phyloP scores from a whole-genome alignment of 2,888 invertebrate genomes.

The Phanerotoma sp. region DNA sequence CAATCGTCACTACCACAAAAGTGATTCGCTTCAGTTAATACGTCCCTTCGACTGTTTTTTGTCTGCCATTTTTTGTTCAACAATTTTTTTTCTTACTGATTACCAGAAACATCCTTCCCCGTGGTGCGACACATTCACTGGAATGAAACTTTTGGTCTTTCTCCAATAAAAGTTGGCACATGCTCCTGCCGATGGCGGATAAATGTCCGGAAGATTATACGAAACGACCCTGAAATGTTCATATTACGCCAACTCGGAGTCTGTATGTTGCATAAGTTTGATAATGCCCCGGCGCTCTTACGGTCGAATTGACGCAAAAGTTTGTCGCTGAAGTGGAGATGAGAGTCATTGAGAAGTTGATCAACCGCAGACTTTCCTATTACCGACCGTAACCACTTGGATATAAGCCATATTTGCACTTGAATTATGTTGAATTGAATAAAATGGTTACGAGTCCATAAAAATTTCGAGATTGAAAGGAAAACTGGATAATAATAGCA shows the following conservation, averaged over 20 bases:
- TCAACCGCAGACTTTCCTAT: constrained; percentile 6
- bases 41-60: constrained; percentile 21
- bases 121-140: constrained; percentile 12
- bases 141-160: constrained; percentile 49
- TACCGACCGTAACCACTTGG: constrained; percentile 4
- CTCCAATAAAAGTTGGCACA: constrained; percentile 52
- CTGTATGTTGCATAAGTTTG: constrained; percentile 40
- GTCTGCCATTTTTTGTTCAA: constrained; percentile 9
- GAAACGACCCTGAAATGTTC: constrained; percentile 14
- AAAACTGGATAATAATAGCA: background rate
- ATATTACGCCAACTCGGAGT: constrained; percentile 7
- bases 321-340: constrained; percentile 5
- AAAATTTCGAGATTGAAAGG: constrained; percentile 2
- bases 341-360: constrained; percentile 9
- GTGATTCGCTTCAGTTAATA: constrained; percentile 41
- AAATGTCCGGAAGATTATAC: constrained; percentile 50
- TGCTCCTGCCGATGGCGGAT: constrained; percentile 46
- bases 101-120: constrained; percentile 2
- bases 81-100: constrained; percentile 4
- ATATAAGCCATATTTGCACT: constrained; percentile 6
- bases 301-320: constrained; percentile 3
- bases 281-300: constrained; percentile 38
- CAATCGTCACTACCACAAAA: constrained; percentile 28
- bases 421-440: constrained; percentile 9
- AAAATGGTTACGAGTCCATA: constrained; percentile 6